Conservation (phyloP, 2,113 vertebrate genomes). For the Vulpes vulpes region DNA sequence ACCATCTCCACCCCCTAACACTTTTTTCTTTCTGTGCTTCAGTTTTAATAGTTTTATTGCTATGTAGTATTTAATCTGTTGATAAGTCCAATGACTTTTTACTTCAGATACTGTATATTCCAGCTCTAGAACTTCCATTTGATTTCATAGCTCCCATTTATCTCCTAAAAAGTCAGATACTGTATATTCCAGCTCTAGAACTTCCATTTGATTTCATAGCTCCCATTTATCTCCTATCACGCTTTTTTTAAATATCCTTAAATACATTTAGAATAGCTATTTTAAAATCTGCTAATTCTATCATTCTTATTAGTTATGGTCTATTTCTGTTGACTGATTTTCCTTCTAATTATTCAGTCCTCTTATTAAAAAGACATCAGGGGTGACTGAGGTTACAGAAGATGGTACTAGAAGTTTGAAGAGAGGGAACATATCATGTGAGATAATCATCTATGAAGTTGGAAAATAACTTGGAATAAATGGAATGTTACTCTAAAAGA, state of each 20-base stretch:
- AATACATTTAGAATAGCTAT: background rate
- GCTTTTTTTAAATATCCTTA: background rate
- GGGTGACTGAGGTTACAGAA: background rate
- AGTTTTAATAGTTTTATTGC: background rate
- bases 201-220: background rate
- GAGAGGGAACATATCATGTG: background rate
- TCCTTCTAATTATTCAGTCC: background rate
- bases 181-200: background rate
- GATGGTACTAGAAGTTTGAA: background rate
- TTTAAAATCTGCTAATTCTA: background rate
- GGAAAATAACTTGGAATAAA: background rate
- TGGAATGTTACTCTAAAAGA: background rate
- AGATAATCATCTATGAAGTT: background rate
- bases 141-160: background rate
- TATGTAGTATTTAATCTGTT: background rate
- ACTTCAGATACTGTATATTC: background rate
- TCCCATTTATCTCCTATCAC: background rate
- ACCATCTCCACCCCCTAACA: background rate
- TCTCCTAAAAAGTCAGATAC: background rate
- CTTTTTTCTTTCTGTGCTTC: background rate
- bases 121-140: slow-evolving; percentile 7
- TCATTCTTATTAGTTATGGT: background rate
- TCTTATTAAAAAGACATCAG: background rate
- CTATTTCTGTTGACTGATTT: background rate
- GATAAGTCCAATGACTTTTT: background rate